These are phyloP conservation scores for Dallia pectoralis DNA, from an alignment of 2,797 vertebrate species.

Conservation along the genomic window DNA sequence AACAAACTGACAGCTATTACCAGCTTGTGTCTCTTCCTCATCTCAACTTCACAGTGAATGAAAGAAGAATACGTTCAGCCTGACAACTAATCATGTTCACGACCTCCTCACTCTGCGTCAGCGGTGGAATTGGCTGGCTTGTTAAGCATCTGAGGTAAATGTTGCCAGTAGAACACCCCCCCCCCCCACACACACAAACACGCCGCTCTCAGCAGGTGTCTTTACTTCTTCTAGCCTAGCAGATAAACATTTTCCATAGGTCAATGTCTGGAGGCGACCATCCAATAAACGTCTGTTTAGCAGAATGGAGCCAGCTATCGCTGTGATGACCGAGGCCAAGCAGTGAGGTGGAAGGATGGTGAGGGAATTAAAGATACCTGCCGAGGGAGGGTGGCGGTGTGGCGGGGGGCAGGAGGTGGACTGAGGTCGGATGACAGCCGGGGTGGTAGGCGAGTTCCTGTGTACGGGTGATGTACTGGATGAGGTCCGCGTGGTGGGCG, in stretches of 20 bases:
- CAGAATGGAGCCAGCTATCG: background rate
- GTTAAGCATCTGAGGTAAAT: conserved; percentile 10
- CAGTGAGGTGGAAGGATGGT: conserved; percentile 77
- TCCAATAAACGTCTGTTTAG: background rate
- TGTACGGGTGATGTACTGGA: conserved; percentile 86
- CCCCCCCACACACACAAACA: background rate
- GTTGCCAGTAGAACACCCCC: background rate
- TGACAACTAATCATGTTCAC: conserved; percentile 17
- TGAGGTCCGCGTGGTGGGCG: conserved; percentile 83
- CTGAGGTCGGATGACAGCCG: conserved; percentile 59
- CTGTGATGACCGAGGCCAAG: conserved; percentile 57
- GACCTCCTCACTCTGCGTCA: conserved; percentile 48
- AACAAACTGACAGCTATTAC: no score
- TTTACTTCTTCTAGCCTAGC: no score
- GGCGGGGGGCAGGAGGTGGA: conserved; percentile 76
- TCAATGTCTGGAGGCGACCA: background rate
- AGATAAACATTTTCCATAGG: no score
- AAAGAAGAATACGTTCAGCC: background rate
- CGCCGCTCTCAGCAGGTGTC: no score
- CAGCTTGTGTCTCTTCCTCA: no score
- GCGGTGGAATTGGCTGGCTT: conserved; percentile 53
- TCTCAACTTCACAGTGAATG: no score
- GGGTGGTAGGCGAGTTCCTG: conserved; percentile 78
- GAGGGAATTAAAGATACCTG: conserved; percentile 96
- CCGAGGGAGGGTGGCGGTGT: conserved; percentile 90